Base-by-base conservation (phyloP, 1,140 invertebrate species). In the Pseudomyrmex pallidus region DNA sequence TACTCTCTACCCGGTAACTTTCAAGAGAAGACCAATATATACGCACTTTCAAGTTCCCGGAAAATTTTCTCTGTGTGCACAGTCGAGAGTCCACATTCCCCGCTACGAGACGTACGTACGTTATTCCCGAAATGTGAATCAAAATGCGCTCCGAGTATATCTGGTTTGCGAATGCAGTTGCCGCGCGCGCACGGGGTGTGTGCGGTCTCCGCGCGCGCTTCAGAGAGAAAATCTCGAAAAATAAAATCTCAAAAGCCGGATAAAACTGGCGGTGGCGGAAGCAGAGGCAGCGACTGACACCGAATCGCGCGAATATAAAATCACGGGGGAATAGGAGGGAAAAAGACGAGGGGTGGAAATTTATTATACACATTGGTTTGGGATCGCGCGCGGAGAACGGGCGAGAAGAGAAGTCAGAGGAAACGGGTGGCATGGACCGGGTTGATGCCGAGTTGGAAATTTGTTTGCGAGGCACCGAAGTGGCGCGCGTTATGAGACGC, bases 341-440 rank as follows among this genome's bases (percentile, higher is more conserved):
- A 17, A 20, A 59, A 52, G 22, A n/a, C 68, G 13, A 54, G 25
- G 48, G 22, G 54, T 22, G 50, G 64, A 25, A 66, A 85, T 73
- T 85, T 66, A 84, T 84, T 50, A 17, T 46, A 25, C 52, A 50
- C 50, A 52, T 78, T 50, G 74, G 12, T 20, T 80, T 68, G 15
- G 59, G 72, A 35, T 35, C 35, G 35, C 35, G 25, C 3, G 25
- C 1, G 13, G 17, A 15, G 35, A 2, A 2, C 15, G 35, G 25
- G 66, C 35, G 12, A 12, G 62, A 12, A 78, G 12, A 12, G 62
- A 12, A 78, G 76, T 73, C 46, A n/a, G 9, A 46, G 25, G 50
- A 1, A 5, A 13, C 12, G 63, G 5, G 46, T 22, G 15, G 17
- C 13, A 15, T 44, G 12, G 50, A 12, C 12, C 20, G 2, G n/a